Evolutionary conservation across 37 sponge, comb jelly and placozoan species (phyloP).

Genomic region (Crambe crambe): DNA sequence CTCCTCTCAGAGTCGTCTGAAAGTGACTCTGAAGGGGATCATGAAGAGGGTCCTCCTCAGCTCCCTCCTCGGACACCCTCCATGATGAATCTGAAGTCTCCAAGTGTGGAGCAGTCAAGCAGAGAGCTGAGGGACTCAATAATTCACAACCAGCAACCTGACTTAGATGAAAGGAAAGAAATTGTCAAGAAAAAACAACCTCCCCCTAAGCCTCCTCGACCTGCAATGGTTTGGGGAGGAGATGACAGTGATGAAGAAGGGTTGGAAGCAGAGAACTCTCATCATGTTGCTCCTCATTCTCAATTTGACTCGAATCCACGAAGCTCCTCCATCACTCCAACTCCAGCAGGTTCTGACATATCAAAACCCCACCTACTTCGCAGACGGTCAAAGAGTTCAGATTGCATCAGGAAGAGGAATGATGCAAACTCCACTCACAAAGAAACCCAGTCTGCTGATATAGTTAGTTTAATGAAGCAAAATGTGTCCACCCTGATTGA

Average conservation of each 20-base stretch:
- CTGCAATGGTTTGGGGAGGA: background rate
- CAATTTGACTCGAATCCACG: background rate
- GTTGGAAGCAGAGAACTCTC: background rate
- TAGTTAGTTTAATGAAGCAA: no score
- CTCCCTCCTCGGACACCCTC: slow-evolving; percentile 32
- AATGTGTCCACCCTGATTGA: slow-evolving; percentile 16
- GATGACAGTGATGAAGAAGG: background rate
- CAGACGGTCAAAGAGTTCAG: slow-evolving; percentile 13
- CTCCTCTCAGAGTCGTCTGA: slow-evolving; percentile 6
- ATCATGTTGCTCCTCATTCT: background rate
- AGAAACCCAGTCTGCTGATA: background rate
- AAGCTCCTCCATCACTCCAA: background rate
- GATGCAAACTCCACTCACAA: background rate
- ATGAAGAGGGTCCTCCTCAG: background rate
- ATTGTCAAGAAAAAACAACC: slow-evolving; percentile 5
- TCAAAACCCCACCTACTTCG: slow-evolving; percentile 3
- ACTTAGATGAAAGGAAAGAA: background rate
- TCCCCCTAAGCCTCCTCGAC: slow-evolving; percentile 43
- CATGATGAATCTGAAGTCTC: background rate
- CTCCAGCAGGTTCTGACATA: background rate
- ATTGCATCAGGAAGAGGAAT: background rate
- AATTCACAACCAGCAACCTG: background rate
- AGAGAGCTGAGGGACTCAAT: background rate
- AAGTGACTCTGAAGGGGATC: background rate
- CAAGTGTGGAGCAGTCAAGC: background rate